Evolutionary conservation across 2,888 invertebrate genomes (phyloP).

Genomic region (Leptarthrus brevirostris): DNA sequence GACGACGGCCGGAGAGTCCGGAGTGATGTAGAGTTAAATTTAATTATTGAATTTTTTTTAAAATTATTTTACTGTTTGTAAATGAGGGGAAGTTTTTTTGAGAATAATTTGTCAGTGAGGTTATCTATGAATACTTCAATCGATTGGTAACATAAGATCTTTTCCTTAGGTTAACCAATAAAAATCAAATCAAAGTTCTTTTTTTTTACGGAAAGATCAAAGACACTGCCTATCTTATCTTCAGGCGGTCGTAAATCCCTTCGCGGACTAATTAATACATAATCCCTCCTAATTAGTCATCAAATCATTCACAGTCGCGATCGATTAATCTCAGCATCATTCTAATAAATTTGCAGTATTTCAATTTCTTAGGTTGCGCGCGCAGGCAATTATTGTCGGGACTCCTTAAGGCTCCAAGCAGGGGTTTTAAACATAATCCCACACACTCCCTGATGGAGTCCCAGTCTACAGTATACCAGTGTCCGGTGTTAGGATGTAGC

Average conservation of each 20-base stretch:
- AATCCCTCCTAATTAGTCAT: slow-evolving; percentile 48
- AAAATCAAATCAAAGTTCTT: no score
- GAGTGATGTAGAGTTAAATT: no score
- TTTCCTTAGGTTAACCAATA: no score
- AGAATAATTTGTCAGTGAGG: no score
- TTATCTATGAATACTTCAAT: no score
- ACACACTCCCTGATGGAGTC: slow-evolving; percentile 26
- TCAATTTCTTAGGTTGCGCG: slow-evolving; percentile 36
- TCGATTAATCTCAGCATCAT: slow-evolving; percentile 46
- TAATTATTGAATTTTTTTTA: background rate
- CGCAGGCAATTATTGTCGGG: slow-evolving; percentile 24
- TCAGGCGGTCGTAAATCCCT: background rate
- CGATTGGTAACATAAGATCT: no score
- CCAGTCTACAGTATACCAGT: background rate
- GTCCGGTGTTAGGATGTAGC: slow-evolving; percentile 34
- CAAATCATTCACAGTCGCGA: slow-evolving; percentile 44
- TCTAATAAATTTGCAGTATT: slow-evolving; percentile 46
- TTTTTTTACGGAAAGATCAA: slow-evolving; percentile 11
- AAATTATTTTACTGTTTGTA: no score
- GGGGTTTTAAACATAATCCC: slow-evolving; percentile 40
- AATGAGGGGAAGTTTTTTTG: no score
- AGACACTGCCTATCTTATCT: background rate
- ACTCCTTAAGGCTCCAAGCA: slow-evolving; percentile 24
- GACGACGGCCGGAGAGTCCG: background rate
- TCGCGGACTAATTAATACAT: slow-evolving; percentile 45